Conservation (phyloP, 2,888 invertebrate species). For the Orgyia antiqua region DNA sequence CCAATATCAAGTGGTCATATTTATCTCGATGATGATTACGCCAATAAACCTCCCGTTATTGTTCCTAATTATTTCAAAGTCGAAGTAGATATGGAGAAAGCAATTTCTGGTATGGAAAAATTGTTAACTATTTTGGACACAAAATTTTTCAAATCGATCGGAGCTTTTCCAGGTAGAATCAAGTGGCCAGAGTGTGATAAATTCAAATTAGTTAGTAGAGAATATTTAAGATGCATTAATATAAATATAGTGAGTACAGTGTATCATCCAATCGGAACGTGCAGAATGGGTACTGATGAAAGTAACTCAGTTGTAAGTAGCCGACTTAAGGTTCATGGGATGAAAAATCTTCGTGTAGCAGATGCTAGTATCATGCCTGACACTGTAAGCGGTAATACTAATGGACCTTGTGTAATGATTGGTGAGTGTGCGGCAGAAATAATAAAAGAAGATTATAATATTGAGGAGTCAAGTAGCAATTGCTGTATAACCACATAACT, state of each 20-base stretch:
- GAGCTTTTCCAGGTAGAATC: slow-evolving; percentile 19
- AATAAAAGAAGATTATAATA: slow-evolving; percentile 51
- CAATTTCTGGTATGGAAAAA: slow-evolving; percentile 15
- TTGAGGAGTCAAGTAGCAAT: too few species aligned
- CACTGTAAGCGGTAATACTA: slow-evolving; percentile 77
- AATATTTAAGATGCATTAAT: slow-evolving; percentile 18
- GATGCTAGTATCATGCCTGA: slow-evolving; percentile 81
- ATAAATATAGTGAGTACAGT: slow-evolving; percentile 54
- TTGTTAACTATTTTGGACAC: slow-evolving; percentile 10
- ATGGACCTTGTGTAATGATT: slow-evolving; percentile 79
- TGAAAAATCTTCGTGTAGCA: slow-evolving; percentile 76
- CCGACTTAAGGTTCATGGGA: slow-evolving; percentile 59
- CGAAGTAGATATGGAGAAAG: slow-evolving; percentile 10
- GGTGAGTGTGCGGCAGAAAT: slow-evolving; percentile 79
- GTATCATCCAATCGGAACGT: slow-evolving; percentile 78
- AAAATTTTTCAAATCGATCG: slow-evolving; percentile 11
- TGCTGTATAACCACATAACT: too few species aligned
- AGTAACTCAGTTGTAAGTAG: slow-evolving; percentile 62
- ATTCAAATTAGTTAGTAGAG: slow-evolving; percentile 18
- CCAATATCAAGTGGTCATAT: slow-evolving; percentile 19
- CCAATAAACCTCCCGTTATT: slow-evolving; percentile 12
- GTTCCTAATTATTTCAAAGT: slow-evolving; percentile 16
- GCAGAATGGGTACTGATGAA: slow-evolving; percentile 76
- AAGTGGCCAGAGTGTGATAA: slow-evolving; percentile 10
- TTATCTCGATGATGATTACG: slow-evolving; percentile 14